Base-by-base conservation (phyloP, 2,888 invertebrate species). In the Sabatieria punctata region DNA sequence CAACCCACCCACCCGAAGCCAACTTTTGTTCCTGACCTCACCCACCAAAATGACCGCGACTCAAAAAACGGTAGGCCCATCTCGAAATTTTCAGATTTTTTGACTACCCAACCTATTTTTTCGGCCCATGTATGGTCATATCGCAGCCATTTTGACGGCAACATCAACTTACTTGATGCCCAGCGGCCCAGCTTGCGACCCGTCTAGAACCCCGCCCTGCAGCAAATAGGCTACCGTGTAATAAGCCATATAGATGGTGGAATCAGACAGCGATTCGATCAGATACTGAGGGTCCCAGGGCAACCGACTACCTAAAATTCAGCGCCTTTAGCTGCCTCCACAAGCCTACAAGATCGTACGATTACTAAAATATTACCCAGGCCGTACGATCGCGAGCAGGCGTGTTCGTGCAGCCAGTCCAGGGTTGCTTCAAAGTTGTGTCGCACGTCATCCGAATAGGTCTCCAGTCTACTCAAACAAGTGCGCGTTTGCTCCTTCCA, bases 201-300 rank as follows among this genome's bases (percentile, higher is more conserved):
- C 71, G 55, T 70, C 65, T 54, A 88, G 82, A 0, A 79, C 77
- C 42, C 80, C 81, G 3, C 80, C 85, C 73, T 95, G 95, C 38
- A 99, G 69, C 47, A 89, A 75, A 71, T 99, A 95, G 1, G 82
- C 77, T 2, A 99, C 75, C 0, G 97, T 91, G 67, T 93, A 93
- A 67, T 84, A 93, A 0, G 95, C 88, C 77, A 85, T 97, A 68
- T 99, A 95, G 60, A 99, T 93, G 0, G 95, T 95, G 0, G 97
- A 97, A 70, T 99, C 97, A 0, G 97, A 97, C 1, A 99, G 74
- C 1, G 95, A 95, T 71, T 99, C 97, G 58, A 99, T 97, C 21
- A 99, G 71, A 83, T 95, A 99, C 60, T 81, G 77, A 49, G 80
- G 76, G 68, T 97, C 97, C 97, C 97, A 99, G 0, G 97, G 97